phyloP scores from a whole-genome alignment of 2,888 invertebrate species.

The Cheilosia impressa region DNA sequence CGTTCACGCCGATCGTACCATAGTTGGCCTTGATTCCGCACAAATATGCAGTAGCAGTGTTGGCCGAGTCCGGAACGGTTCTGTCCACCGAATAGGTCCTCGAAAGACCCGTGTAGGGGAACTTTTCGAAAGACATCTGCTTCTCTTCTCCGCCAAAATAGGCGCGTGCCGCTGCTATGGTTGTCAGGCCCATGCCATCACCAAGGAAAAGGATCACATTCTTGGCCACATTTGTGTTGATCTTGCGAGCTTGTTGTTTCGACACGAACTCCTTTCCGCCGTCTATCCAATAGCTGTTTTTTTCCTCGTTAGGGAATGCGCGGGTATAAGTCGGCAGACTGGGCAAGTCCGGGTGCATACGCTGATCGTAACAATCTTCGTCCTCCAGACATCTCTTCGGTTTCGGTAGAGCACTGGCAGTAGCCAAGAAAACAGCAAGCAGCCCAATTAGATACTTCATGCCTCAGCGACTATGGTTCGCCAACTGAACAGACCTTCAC shows the following conservation, averaged over 20 bases:
- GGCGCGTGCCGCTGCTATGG: constrained; percentile 90
- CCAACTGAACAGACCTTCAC: constrained; percentile 8
- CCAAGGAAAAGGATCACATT: constrained; percentile 94
- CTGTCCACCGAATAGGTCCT: constrained; percentile 90
- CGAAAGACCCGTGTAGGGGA: constrained; percentile 89
- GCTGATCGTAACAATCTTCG: constrained; percentile 79
- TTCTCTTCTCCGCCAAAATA: constrained; percentile 91
- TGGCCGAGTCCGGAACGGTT: constrained; percentile 93
- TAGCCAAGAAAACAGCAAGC: neutral
- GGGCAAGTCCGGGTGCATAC: constrained; percentile 80
- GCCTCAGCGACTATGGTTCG: neutral
- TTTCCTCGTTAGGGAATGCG: constrained; percentile 77
- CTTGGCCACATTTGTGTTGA: constrained; percentile 85
- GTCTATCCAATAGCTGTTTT: constrained; percentile 80
- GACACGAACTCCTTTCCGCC: constrained; percentile 78
- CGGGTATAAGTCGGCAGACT: neutral
- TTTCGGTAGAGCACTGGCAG: constrained; percentile 76
- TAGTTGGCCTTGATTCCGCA: constrained; percentile 91
- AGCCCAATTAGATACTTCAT: constrained; percentile 27
- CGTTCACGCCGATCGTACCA: constrained; percentile 90
- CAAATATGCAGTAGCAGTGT: constrained; percentile 91
- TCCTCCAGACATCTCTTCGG: constrained; percentile 73
- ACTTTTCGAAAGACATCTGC: constrained; percentile 89
- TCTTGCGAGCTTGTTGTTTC: constrained; percentile 78
- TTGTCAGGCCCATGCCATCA: constrained; percentile 94